phyloP scores from a whole-genome alignment of 1,140 invertebrate genomes.

The Maniola jurtina region DNA sequence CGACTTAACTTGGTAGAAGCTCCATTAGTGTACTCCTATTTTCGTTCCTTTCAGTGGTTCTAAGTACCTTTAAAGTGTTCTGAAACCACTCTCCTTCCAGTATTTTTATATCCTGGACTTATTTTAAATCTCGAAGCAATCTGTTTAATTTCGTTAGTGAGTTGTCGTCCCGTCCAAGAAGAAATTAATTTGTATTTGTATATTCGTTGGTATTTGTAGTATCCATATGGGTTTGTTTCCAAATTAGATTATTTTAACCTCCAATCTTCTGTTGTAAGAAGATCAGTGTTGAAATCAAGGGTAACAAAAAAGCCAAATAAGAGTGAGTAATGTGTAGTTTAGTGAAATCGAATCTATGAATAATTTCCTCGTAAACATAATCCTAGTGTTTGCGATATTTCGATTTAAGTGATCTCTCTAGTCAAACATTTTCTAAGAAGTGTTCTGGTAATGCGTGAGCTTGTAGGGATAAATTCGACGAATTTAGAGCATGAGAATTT shows the following conservation, averaged over 20 bases:
- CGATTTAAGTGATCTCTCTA: constrained; percentile 46
- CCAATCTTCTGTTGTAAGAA: constrained; percentile 62
- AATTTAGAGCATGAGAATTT: constrained; percentile 52
- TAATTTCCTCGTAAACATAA: constrained; percentile 10
- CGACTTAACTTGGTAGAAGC: constrained; percentile 27
- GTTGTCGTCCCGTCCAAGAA: constrained; percentile 68
- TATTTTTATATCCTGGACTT: constrained; percentile 17
- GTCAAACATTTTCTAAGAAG: constrained; percentile 47
- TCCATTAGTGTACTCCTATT: constrained; percentile 18
- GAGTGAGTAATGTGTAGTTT: constrained; percentile 32
- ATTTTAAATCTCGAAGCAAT: constrained; percentile 14
- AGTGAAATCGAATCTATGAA: constrained; percentile 12
- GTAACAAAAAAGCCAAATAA: constrained; percentile 25
- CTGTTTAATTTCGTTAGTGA: constrained; percentile 52
- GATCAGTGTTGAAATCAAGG: constrained; percentile 32
- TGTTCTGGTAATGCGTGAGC: constrained; percentile 65
- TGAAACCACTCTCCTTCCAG: constrained; percentile 9
- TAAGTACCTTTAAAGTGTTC: constrained; percentile 8
- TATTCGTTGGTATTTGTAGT: constrained; percentile 28
- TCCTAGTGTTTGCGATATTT: constrained; percentile 37
- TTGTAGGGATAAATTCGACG: constrained; percentile 64
- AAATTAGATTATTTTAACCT: constrained; percentile 30
- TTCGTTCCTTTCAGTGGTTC: constrained; percentile 5
- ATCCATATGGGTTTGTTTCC: constrained; percentile 29
- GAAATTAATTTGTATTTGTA: constrained; percentile 50